Evolutionary conservation across 2,113 vertebrate species (phyloP), one percentile per base, ranked within the genome.

Genomic region (Castor canadensis): DNA sequence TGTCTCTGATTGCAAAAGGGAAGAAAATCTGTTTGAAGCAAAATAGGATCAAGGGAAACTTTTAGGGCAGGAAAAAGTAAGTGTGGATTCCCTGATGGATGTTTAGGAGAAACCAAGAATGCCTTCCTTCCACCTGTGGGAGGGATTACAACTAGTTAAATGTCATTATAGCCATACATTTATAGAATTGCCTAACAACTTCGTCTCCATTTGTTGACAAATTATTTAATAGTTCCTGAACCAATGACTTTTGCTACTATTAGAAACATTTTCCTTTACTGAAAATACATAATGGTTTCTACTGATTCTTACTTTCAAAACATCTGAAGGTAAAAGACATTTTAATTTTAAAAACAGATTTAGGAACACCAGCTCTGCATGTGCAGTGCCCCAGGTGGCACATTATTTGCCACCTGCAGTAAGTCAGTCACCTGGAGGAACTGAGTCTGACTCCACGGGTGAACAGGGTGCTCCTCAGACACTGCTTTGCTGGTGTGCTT

Each of bases 1-100:
- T 16, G 54, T 94, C 81, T 58, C 9, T 93, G 81, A 84, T 89
- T 88, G 45, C 66, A 38, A 75, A 90, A 77, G 60, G 60, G 86
- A 80, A 87, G 40, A 60, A 91, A 75, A 92, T 72, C 76, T 87
- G 35, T 13, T 60, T 88, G 86, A 67, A 58, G 28, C 28, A 52
- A 40, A 76, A 56, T 5, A 45, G 13, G n/a, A 82, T 80, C 64
- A 69, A 71, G 54, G 40, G 47, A 76, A 88, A 64, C 85, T 93
- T 96, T 91, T 47, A 94, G 43, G 52, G 20, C 35, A 32, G 0
- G 16, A 12, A 56, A 32, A 62, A 82, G 28, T 32, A 20, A n/a
- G n/a, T n/a, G n/a, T 93, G 38, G 22, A 43, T 77, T 77, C 87
- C 32, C 5, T 84, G 60, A 45, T 24, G 13, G 54, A 47, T 81